A percentile compares a stretch with the other conserved stretches of the same genome.
Evolutionary conservation across 2,113 vertebrate genomes (phyloP).

Genomic region (Dryoscopus gambensis): DNA sequence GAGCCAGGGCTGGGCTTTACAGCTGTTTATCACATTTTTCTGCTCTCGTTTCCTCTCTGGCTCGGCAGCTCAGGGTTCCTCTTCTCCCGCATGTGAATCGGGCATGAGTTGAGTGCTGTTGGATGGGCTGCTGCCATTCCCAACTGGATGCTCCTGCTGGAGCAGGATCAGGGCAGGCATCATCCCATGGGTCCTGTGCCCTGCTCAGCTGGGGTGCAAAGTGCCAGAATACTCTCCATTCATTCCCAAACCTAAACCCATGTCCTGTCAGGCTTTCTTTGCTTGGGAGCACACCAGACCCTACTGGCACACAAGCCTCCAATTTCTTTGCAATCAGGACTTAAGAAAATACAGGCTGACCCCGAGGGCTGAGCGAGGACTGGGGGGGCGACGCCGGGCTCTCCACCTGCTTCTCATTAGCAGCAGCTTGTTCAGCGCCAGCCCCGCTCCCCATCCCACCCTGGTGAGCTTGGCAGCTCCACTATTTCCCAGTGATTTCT

Average conservation of each 20-base stretch:
- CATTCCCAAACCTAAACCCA: background rate
- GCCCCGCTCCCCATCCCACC: background rate
- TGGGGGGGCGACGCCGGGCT: fast-evolving
- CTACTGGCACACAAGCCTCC: background rate
- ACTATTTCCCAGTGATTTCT: background rate
- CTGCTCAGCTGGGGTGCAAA: background rate
- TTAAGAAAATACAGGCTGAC: conserved; percentile 57
- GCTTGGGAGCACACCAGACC: background rate
- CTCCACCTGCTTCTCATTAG: conserved; percentile 58
- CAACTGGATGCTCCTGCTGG: background rate
- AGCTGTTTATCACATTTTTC: conserved; percentile 51
- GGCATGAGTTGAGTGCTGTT: fast-evolving
- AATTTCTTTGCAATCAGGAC: conserved; percentile 54
- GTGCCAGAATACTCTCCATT: background rate
- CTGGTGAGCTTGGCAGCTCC: background rate
- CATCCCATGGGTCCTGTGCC: background rate
- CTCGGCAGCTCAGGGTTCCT: background rate
- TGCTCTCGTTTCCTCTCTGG: conserved; percentile 16
- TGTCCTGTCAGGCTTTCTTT: background rate
- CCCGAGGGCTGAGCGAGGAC: background rate
- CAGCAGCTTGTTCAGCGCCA: background rate
- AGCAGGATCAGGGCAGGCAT: background rate
- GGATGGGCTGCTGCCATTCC: background rate
- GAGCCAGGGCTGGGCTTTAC: conserved; percentile 28
- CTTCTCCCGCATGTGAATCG: background rate